Base-by-base conservation (phyloP, 2,888 invertebrate genomes). In the Sycophila texana region DNA sequence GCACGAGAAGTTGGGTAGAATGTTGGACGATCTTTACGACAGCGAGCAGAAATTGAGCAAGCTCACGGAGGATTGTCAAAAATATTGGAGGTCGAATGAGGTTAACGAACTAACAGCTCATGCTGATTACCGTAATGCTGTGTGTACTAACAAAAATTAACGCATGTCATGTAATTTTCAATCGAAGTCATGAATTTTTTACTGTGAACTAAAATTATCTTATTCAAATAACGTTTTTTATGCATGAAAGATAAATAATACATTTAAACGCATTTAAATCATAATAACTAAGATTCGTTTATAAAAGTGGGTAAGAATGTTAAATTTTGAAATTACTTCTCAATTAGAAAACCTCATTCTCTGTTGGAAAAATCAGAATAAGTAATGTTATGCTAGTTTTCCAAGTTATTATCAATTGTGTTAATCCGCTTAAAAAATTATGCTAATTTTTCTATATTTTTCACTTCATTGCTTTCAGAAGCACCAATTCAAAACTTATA, bases 11-110 rank as follows among this genome's bases (percentile, higher is more conserved):
- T 91, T 95, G 84, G 91, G 92, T 86, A 92, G 92, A 90, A 94
- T 94, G 93, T 92, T 94, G 85, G 93, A 92, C 89, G 93, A 94
- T 90, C 91, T 95, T 83, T 92, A 92, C 90, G 95, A 95, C 88
- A 95, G 95, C 87, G 95, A 95, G 91, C 91, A 88, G 77, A 95
- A 94, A 89, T 91, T 95, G 83, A 91, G 92, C 86, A 91, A 90
- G 85, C 92, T 94, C 80, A 90, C 94, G 86, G 89, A 89, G 82
- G 89, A 91, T 81, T 89, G 88, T 86, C 85, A 86, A 63, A 86
- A 84, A 74, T 85, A 82, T 60, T 87, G 86, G 84, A 83, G 85
- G 67, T 77, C 84, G 58, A 85, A 84, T 55, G 89, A 90, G 90
- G 90, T 90, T 86, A 84, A 73, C 20, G 26, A 22, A 30, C 22